phyloP scores from a whole-genome alignment of 1,140 invertebrate genomes.

The Triops cancriformis region DNA sequence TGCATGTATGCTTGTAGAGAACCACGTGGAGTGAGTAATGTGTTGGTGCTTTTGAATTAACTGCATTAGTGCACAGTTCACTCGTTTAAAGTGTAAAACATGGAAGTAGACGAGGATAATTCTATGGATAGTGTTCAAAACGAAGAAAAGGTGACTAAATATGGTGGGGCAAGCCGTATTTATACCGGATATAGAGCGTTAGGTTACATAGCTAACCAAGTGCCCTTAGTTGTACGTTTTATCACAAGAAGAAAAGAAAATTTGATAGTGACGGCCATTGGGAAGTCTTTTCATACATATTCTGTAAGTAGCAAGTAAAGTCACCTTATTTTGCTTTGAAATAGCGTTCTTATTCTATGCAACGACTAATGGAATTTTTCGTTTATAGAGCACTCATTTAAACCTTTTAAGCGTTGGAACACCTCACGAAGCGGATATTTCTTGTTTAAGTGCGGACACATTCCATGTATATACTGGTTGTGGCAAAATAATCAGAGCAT shows the following conservation, averaged over 20 bases:
- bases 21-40: not conserved
- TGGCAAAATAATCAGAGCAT: conserved; percentile 67
- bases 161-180: conserved; percentile 53
- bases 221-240: conserved; percentile 75
- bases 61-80: not conserved
- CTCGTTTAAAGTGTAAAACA: not conserved
- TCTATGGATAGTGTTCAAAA: not conserved
- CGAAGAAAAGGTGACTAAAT: not conserved
- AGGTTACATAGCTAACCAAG: conserved; percentile 86
- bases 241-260: conserved; percentile 78
- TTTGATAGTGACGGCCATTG: conserved; percentile 78
- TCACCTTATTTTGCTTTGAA: conserved; percentile 13
- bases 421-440: conserved; percentile 71
- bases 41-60: not conserved
- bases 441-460: conserved; percentile 65
- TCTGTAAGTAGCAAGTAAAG: conserved; percentile 44
- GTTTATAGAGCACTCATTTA: conserved; percentile 59
- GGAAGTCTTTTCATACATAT: conserved; percentile 85
- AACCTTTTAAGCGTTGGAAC: conserved; percentile 72
- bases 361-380: conserved; percentile 17
- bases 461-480: conserved; percentile 74
- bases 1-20: too few species aligned
- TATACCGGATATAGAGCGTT: conserved; percentile 72
- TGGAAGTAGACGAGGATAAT: not conserved
- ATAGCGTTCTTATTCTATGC: not conserved